Conservation (phyloP, 2,113 vertebrate genomes). For the Neodon shergylaensis region DNA sequence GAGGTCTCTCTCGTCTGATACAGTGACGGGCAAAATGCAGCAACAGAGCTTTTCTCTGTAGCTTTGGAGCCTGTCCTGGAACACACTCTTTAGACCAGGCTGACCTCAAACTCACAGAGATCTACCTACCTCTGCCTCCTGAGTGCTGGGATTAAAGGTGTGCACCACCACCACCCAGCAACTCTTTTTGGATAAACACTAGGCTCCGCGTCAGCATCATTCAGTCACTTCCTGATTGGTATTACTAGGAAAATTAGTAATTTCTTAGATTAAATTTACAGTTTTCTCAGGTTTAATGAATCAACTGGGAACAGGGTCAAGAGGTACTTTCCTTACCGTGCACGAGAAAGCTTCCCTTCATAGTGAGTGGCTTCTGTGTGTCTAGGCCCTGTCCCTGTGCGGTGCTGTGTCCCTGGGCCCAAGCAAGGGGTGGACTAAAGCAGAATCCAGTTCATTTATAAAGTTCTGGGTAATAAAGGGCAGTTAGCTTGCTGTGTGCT, state of each 20-base stretch:
- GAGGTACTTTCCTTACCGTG: not conserved
- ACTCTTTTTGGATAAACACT: constrained; percentile 62
- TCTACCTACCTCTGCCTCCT: too few relatives aligned
- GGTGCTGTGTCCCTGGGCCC: not conserved
- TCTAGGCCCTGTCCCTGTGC: not conserved
- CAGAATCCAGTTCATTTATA: not conserved
- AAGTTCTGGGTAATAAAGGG: not conserved
- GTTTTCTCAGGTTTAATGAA: not conserved
- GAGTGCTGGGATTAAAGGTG: too few relatives aligned
- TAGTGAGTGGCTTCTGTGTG: not conserved
- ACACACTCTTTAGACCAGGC: too few relatives aligned
- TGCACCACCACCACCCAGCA: not conserved
- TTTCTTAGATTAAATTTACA: constrained; percentile 28
- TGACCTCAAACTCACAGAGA: too few relatives aligned
- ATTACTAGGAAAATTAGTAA: constrained; percentile 63
- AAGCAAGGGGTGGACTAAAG: not conserved
- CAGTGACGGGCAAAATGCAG: constrained; percentile 51
- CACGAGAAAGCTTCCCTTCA: not conserved
- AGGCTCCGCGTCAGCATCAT: constrained; percentile 16
- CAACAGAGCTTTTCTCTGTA: too few relatives aligned
- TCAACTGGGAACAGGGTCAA: not conserved
- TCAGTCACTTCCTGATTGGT: constrained; percentile 46
- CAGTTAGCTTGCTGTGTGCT: not conserved
- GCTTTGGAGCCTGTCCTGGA: too few relatives aligned
- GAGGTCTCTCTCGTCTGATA: constrained; percentile 60